Base-by-base conservation (phyloP, 2,797 vertebrate species). In the Odontamblyopus rebecca region DNA sequence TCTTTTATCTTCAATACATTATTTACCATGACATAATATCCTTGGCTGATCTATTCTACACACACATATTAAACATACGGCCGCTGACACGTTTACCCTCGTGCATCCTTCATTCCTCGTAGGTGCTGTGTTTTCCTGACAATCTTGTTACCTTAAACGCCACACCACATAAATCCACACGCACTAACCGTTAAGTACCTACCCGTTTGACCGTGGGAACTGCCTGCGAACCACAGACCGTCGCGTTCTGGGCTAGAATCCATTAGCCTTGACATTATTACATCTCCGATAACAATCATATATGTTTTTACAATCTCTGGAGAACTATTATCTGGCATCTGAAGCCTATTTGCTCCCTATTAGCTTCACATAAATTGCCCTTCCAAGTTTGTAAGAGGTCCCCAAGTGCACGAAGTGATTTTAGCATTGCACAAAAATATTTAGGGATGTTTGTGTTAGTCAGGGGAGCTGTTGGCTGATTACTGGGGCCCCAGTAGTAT, bases 401-500 rank as follows among this genome's bases (percentile, higher is more conserved):
- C 78, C 78, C 41, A 50, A 48, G 77, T 84, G 73, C n/a, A 0
- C 23, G 44, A 26, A 67, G 68, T 67, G 73, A 82, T 83, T 79
- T 38, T 84, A 79, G 79, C 79, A 77, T 70, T 50, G 64, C 57
- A 54, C 68, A 72, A 78, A 82, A 74, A 71, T 77, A 78, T 74
- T 83, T 74, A 80, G 73, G 83, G 64, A 67, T 74, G 74, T 73
- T 73, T 75, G 74, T 78, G 67, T 66, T 64, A 73, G 79, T 69
- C 69, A 73, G 59, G 79, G 72, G 61, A 80, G 71, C 71, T 77
- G 82, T 82, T 87, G 84, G 84, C 84, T 72, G 74, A 83, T 64
- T 83, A 70, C 77, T 85, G 88, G 85, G 74, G 74, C 56, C 80
- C 75, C 80, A 75, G 74, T 74, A 72, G 76, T 85, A 82, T 91